Percentiles rank a stretch among this genome's conserved stretches.
These are phyloP conservation scores for Trissonchulus latispiculum DNA, from an alignment of 2,888 invertebrate genomes.

Conservation along the genomic window DNA sequence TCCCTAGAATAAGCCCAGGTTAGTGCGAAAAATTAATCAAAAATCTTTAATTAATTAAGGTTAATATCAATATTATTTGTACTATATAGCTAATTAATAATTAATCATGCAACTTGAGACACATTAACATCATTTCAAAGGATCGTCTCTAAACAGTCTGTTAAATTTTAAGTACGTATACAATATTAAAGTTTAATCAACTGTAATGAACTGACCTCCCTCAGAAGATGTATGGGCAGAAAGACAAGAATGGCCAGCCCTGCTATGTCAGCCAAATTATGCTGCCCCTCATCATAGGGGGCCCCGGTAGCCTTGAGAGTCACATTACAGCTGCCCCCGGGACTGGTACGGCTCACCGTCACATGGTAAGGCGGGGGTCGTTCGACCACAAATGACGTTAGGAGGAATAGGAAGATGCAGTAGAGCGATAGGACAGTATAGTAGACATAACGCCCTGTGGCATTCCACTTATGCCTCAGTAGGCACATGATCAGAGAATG, in stretches of 20 bases:
- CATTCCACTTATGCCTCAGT: constrained; percentile 50
- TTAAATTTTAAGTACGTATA: no score
- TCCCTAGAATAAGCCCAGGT: no score
- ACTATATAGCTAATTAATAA: no score
- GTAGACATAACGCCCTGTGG: constrained; percentile 49
- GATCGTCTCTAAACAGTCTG: no score
- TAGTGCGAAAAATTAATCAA: no score
- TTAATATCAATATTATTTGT: no score
- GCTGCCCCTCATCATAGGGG: neutral
- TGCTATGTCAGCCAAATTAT: neutral
- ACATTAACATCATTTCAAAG: no score
- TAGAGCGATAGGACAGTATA: constrained; percentile 49
- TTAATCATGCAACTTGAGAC: no score
- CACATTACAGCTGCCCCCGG: neutral
- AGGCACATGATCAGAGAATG: constrained; percentile 50
- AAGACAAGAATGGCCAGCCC: neutral
- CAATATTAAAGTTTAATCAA: no score
- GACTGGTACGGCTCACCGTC: neutral
- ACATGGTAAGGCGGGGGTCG: neutral
- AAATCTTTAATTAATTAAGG: no score
- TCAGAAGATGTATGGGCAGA: neutral
- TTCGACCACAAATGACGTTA: constrained; percentile 46
- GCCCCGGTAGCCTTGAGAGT: neutral
- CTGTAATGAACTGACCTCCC: no score
- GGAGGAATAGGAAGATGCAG: constrained; percentile 46